Percentiles rank a stretch among this genome's conserved stretches.
Evolutionary conservation across 2,888 invertebrate species (phyloP).

Genomic region (Drosophila nr. fundita): DNA sequence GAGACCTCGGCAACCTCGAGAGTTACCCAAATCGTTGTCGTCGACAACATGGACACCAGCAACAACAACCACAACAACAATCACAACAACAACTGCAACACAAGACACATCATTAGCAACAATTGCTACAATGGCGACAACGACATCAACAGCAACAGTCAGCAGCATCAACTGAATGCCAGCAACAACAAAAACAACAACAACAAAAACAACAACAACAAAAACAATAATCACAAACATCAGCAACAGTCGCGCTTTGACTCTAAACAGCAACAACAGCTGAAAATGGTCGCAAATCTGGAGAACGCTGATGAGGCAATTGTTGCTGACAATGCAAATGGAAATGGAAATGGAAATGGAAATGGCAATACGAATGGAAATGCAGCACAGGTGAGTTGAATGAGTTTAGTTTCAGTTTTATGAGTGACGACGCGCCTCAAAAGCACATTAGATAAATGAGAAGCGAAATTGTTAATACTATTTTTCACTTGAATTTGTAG

Average conservation of each 20-base stretch:
- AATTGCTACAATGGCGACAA: slow-evolving; percentile 69
- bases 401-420: neutral
- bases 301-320: slow-evolving; percentile 62
- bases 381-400: slow-evolving; percentile 73
- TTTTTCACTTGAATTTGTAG: neutral
- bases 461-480: neutral
- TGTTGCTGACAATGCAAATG: slow-evolving; percentile 67
- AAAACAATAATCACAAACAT: slow-evolving; percentile 50
- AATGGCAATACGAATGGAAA: slow-evolving; percentile 74
- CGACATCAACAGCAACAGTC: slow-evolving; percentile 44
- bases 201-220: slow-evolving; percentile 63
- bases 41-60: slow-evolving; percentile 40
- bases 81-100: slow-evolving; percentile 43
- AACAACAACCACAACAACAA: slow-evolving; percentile 5
- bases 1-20: slow-evolving; percentile 78
- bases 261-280: slow-evolving; percentile 51
- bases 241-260: slow-evolving; percentile 51
- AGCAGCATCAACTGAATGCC: slow-evolving; percentile 47
- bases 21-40: slow-evolving; percentile 78
- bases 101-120: slow-evolving; percentile 74
- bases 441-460: neutral
- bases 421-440: neutral
- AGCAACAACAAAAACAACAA: slow-evolving; percentile 42
- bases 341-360: slow-evolving; percentile 59
- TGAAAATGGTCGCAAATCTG: slow-evolving; percentile 36